A percentile compares a stretch with the other conserved stretches of the same genome.
Evolutionary conservation across 2,888 invertebrate genomes (phyloP).

Genomic region (Nephrocerus scutellatus): DNA sequence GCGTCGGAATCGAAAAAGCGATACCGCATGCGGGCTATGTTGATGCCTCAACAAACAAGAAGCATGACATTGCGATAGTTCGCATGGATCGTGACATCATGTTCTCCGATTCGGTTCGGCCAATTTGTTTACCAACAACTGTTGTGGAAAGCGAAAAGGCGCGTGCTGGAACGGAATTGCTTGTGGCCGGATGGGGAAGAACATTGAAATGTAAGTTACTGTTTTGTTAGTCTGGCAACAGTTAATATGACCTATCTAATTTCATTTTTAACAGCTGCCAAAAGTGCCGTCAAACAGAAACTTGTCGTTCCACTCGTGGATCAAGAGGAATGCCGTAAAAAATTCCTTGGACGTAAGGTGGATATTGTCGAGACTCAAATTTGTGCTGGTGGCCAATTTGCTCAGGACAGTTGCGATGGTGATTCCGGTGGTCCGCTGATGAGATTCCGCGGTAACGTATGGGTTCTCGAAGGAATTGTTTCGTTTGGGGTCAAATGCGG

Average conservation of each 20-base stretch:
- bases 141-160: constrained; percentile 21
- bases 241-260: not conserved
- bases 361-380: constrained; percentile 48
- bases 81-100: constrained; percentile 53
- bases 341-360: constrained; percentile 34
- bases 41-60: constrained; percentile 53
- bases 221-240: not conserved
- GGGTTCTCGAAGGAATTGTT: constrained; percentile 58
- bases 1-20: constrained; percentile 56
- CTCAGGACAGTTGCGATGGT: constrained; percentile 65
- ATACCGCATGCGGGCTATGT: constrained; percentile 61
- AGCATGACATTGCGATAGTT: constrained; percentile 66
- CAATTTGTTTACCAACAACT: constrained; percentile 55
- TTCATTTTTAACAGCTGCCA: constrained; percentile 5
- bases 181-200: constrained; percentile 60
- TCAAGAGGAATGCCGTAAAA: constrained; percentile 47
- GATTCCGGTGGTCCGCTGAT: constrained; percentile 74
- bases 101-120: constrained; percentile 53
- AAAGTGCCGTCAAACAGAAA: constrained; percentile 54
- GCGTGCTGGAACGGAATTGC: constrained; percentile 34
- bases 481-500: constrained; percentile 64
- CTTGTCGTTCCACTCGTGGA: constrained; percentile 49
- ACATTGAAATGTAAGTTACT: constrained; percentile 41
- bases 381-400: constrained; percentile 62
- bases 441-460: constrained; percentile 50